Evolutionary conservation across 1,140 invertebrate species (phyloP).

Genomic region (Zaprionus ghesquierei): DNA sequence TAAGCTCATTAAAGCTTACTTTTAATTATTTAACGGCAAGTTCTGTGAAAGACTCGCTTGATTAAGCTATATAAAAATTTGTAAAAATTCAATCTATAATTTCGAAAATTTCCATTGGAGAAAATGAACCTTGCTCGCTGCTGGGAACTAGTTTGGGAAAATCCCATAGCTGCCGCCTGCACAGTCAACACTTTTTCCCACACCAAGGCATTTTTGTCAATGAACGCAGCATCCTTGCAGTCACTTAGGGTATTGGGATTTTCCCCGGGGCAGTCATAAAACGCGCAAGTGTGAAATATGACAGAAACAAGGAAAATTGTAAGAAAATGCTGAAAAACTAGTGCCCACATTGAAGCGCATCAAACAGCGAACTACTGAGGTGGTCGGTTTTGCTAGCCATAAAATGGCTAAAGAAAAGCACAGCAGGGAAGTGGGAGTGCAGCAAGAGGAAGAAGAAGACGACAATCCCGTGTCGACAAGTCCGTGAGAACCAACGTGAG

Average conservation of each 20-base stretch:
- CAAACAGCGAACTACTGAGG: slow-evolving; percentile 59
- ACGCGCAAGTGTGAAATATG: not conserved
- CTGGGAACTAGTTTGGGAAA: slow-evolving; percentile 4
- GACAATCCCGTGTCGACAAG: slow-evolving; percentile 12
- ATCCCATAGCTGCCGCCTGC: not conserved
- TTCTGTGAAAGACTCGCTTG: too few species aligned
- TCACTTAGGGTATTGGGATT: not conserved
- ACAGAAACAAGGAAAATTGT: slow-evolving; percentile 7
- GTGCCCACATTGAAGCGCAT: slow-evolving; percentile 28
- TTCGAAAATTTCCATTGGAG: not conserved
- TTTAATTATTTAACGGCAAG: too few species aligned
- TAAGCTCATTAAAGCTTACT: too few species aligned
- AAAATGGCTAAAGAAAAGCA: slow-evolving; percentile 37
- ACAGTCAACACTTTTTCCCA: slow-evolving; percentile 4
- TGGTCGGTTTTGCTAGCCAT: slow-evolving; percentile 70
- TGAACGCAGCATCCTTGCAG: not conserved
- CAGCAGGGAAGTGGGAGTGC: slow-evolving; percentile 11
- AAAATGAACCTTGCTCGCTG: not conserved
- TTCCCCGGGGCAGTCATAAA: not conserved
- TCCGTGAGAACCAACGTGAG: slow-evolving; percentile 52
- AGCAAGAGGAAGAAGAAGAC: not conserved
- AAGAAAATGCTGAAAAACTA: slow-evolving; percentile 16
- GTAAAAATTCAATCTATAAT: not conserved
- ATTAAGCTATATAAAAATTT: not conserved
- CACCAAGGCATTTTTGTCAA: not conserved